phyloP scores from a whole-genome alignment of 2,888 invertebrate genomes.

The Dynastes hyllus region DNA sequence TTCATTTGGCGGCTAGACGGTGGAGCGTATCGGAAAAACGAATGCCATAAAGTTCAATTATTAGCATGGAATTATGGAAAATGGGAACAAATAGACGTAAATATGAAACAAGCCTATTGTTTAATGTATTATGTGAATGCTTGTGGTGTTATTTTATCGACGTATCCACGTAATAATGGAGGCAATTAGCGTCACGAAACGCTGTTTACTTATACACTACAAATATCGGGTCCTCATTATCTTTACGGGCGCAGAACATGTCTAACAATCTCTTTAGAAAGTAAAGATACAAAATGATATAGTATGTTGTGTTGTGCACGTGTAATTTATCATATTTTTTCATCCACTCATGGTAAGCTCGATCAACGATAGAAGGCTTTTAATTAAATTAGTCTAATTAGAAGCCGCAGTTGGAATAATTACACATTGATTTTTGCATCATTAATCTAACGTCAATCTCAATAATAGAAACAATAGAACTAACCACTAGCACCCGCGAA shows the following conservation, averaged over 20 bases:
- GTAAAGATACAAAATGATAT: slow-evolving; percentile 31
- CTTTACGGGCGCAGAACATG: slow-evolving; percentile 55
- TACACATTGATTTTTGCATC: neutral
- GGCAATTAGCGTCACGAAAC: slow-evolving; percentile 66
- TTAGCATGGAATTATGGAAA: slow-evolving; percentile 52
- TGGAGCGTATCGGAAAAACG: slow-evolving; percentile 11
- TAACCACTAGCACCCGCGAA: too few species aligned
- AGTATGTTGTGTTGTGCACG: neutral
- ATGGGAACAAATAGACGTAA: slow-evolving; percentile 49
- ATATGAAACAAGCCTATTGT: slow-evolving; percentile 49
- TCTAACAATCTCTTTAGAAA: slow-evolving; percentile 47
- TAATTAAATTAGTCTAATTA: slow-evolving; percentile 13
- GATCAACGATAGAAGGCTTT: neutral
- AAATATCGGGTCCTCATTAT: slow-evolving; percentile 63
- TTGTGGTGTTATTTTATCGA: slow-evolving; percentile 64
- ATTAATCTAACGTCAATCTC: neutral
- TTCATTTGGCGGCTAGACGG: slow-evolving; percentile 16
- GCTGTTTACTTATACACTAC: slow-evolving; percentile 65
- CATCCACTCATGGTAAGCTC: slow-evolving; percentile 6
- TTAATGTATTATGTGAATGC: slow-evolving; percentile 49
- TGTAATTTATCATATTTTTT: slow-evolving; percentile 25
- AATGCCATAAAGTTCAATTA: slow-evolving; percentile 44
- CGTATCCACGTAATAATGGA: slow-evolving; percentile 63
- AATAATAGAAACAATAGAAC: too few species aligned
- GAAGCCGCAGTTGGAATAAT: neutral